Base-by-base conservation (phyloP, 2,797 vertebrate genomes). In the Lacerta bilineata region DNA sequence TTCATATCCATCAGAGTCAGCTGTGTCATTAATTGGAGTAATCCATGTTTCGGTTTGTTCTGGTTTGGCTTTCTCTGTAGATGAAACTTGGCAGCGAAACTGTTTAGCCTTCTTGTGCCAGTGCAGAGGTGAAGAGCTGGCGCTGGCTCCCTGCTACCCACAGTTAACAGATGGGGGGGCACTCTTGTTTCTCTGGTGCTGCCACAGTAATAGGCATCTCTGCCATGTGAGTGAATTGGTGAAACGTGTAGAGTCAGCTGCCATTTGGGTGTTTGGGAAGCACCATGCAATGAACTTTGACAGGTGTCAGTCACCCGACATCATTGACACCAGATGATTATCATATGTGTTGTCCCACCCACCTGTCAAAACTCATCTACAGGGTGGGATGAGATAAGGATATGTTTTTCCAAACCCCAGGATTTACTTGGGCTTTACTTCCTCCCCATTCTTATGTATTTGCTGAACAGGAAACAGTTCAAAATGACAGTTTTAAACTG, bases 1-100 rank as follows among this genome's bases (percentile, higher is more conserved):
- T 79, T 50, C 41, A 75, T 20, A 85, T 43, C 55, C 25, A 5
- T 43, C 55, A 36, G 20, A 84, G 55, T 29, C 76, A 79, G 41
- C 64, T 50, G 29, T 69, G 75, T 43, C 55, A 66, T 64, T 76
- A 77, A 85, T 66, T 61, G 36, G 74, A 59, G 8, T 78, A 46
- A 78, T 85, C 83, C 33, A 39, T 27, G 27, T 75, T 84, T 84
- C 33, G 59, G 59, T 84, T 83, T 68, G 68, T 71, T 72, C 18
- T 83, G 82, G 29, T 23, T 59, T 59, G 23, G 25, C 59, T 78
- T 68, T 78, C 29, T 50, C 76, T 68, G 64, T 36, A 66, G 43
- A 43, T 39, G 36, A 61, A 72, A 10, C 75, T 79, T 68, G 50
- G 46, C 69, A 6, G 64, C 64, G 27, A 86, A 86, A 77, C n/a